phyloP scores from a whole-genome alignment of 2,113 vertebrate species.

The Burhinus bistriatus region DNA sequence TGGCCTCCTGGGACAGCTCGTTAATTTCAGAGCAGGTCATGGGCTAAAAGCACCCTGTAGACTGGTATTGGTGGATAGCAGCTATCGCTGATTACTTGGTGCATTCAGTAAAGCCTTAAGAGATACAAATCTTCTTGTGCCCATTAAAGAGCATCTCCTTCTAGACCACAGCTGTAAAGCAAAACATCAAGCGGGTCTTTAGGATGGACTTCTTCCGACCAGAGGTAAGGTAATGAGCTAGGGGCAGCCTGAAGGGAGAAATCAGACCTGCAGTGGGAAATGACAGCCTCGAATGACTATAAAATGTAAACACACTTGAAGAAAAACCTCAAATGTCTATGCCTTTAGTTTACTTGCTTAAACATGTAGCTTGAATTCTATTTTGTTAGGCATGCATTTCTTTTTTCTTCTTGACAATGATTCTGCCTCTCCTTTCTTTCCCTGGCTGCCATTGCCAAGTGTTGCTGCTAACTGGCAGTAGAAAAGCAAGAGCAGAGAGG shows the following conservation, averaged over 20 bases:
- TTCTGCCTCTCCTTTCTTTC: conserved; percentile 27
- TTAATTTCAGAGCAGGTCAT: background rate
- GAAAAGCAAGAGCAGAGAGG: conserved; percentile 24
- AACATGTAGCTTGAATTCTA: conserved; percentile 22
- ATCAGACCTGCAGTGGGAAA: background rate
- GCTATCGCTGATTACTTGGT: background rate
- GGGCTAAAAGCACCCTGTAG: background rate
- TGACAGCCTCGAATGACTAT: background rate
- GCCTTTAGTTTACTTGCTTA: background rate
- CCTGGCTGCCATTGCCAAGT: conserved; percentile 1
- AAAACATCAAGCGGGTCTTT: background rate
- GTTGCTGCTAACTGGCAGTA: conserved; percentile 53
- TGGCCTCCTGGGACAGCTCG: background rate
- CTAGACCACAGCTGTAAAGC: background rate
- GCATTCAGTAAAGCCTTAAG: background rate
- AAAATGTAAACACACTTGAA: background rate
- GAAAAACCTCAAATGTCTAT: background rate
- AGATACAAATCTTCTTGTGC: background rate
- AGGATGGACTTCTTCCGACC: background rate
- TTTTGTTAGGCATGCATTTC: conserved; percentile 7
- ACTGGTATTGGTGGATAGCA: accelerated
- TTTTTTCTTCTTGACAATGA: conserved; percentile 36
- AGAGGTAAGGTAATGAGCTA: background rate
- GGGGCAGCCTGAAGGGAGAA: background rate
- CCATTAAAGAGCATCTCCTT: background rate